phyloP scores from a whole-genome alignment of 2,797 vertebrate genomes.

The Lophotriccus pileatus region DNA sequence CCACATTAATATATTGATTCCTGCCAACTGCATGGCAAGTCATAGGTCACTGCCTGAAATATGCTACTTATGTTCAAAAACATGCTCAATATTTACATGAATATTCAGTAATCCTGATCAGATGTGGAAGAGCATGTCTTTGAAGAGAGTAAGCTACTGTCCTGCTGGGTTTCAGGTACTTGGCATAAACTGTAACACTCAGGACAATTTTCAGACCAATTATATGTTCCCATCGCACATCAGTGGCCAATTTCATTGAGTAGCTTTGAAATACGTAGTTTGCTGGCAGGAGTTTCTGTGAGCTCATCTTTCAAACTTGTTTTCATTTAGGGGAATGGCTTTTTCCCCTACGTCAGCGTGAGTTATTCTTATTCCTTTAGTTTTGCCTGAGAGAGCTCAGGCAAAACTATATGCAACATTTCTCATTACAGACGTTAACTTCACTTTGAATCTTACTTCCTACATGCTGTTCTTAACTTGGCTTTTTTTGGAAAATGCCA shows the following conservation, averaged over 20 bases:
- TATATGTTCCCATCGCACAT: slow-evolving; percentile 11
- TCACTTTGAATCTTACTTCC: background rate
- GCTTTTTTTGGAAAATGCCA: background rate
- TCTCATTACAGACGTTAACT: background rate
- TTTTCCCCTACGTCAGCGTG: background rate
- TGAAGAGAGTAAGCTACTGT: background rate
- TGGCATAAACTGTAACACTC: background rate
- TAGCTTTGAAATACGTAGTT: background rate
- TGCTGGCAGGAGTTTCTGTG: slow-evolving; percentile 3
- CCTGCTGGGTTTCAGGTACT: slow-evolving; percentile 4
- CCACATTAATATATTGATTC: background rate
- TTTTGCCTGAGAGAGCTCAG: background rate
- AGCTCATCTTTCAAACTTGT: slow-evolving; percentile 42
- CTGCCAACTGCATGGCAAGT: background rate
- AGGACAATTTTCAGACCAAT: slow-evolving; percentile 9
- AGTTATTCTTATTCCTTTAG: background rate
- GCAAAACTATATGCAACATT: background rate
- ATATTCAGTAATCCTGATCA: background rate
- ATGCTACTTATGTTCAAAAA: background rate
- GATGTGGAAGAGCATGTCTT: background rate
- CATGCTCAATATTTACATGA: background rate
- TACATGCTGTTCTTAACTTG: background rate
- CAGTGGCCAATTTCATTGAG: background rate
- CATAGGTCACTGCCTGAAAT: background rate
- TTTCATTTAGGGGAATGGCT: slow-evolving; percentile 21